Conservation (phyloP, 2,797 vertebrate genomes). For the Falco concolor region DNA sequence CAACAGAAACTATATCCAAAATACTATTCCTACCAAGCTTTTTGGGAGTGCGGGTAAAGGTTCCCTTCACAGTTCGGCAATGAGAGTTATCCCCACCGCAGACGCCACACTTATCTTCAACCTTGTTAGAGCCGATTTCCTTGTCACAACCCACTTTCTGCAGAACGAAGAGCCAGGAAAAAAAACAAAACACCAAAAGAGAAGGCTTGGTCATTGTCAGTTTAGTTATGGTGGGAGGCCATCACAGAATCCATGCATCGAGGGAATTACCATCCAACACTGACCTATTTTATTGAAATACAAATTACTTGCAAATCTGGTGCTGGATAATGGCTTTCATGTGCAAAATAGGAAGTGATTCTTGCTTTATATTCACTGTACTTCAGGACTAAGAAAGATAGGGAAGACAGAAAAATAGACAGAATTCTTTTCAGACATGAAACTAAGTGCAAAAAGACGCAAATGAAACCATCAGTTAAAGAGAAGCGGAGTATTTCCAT, state of each 20-base stretch:
- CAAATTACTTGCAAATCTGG: neutral
- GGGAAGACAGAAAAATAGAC: neutral
- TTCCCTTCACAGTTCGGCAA: conserved; percentile 93
- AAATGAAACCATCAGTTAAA: neutral
- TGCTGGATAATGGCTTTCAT: neutral
- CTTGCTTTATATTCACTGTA: neutral
- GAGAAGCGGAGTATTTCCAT: neutral
- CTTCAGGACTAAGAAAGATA: neutral
- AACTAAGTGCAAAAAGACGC: neutral
- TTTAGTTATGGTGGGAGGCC: neutral
- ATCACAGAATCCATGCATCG: neutral
- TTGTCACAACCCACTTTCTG: conserved; percentile 97
- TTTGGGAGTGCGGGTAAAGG: conserved; percentile 90
- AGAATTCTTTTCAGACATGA: neutral
- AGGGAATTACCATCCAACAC: neutral
- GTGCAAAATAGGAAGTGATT: neutral
- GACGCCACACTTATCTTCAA: conserved; percentile 94
- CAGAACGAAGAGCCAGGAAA: neutral
- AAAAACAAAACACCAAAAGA: too few relatives aligned
- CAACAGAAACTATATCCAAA: neutral
- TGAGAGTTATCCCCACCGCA: conserved; percentile 96
- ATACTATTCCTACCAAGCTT: conserved; percentile 85
- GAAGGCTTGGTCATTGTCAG: neutral
- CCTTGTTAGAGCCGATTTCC: conserved; percentile 92
- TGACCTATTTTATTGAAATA: neutral